Conservation (phyloP, 1,140 invertebrate species). For the Monochamus saltuarius region DNA sequence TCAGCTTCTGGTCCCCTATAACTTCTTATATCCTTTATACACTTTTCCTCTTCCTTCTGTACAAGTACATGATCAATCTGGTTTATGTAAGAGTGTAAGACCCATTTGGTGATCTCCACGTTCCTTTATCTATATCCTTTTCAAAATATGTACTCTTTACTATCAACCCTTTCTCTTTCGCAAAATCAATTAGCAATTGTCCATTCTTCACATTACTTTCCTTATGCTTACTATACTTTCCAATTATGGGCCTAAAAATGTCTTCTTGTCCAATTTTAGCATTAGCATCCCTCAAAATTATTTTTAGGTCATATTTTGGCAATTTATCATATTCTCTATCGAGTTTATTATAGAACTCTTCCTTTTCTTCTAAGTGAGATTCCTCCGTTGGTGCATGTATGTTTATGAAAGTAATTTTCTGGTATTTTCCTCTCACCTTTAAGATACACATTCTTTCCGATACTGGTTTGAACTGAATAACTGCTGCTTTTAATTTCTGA, state of each 20-base stretch:
- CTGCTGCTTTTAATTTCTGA: neutral
- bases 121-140: slow-evolving; percentile 32
- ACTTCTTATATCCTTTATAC: neutral
- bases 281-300: slow-evolving; percentile 12
- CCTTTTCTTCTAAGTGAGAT: neutral
- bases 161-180: slow-evolving; percentile 25
- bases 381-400: slow-evolving; percentile 8
- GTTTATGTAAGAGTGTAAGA: slow-evolving; percentile 15
- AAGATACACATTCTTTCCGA: neutral
- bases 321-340: neutral
- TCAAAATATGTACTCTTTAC: slow-evolving; percentile 28
- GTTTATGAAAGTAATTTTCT: neutral
- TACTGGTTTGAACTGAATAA: slow-evolving; percentile 2
- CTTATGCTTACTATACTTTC: slow-evolving; percentile 45
- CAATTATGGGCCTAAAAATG: slow-evolving; percentile 29
- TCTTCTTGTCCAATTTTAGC: slow-evolving; percentile 15
- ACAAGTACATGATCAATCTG: neutral
- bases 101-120: slow-evolving; percentile 33
- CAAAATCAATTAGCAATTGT: slow-evolving; percentile 28
- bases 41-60: neutral
- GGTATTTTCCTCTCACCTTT: neutral
- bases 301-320: slow-evolving; percentile 13
- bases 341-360: neutral
- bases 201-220: slow-evolving; percentile 36
- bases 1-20: slow-evolving; percentile 1